Evolutionary conservation across 2,888 invertebrate genomes (phyloP).

Genomic region (Acanthosepion lycidas): DNA sequence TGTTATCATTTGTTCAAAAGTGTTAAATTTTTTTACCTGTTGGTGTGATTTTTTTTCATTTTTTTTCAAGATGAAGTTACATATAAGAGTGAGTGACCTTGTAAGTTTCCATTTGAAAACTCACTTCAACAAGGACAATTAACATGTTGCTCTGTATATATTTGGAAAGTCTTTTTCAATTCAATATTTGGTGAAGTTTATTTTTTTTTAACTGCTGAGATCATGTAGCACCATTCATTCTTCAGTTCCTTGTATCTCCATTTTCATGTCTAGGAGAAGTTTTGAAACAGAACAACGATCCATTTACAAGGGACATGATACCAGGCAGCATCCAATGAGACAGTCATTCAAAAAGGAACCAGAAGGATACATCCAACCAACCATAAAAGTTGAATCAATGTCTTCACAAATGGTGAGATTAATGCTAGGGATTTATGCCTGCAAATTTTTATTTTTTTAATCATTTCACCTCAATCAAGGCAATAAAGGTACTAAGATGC

Average conservation of each 20-base stretch:
- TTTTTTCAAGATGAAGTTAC: too few relatives aligned
- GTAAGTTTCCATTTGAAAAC: too few relatives aligned
- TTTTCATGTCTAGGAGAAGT: conserved; percentile 57
- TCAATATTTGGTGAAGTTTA: too few relatives aligned
- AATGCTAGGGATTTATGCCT: not conserved
- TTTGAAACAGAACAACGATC: conserved; percentile 71
- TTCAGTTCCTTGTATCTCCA: not conserved
- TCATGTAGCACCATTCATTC: not conserved
- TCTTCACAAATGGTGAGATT: conserved; percentile 67
- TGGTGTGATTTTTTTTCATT: too few relatives aligned
- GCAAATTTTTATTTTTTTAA: not conserved
- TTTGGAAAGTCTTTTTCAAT: too few relatives aligned
- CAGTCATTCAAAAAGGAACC: conserved; percentile 62
- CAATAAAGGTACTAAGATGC: too few relatives aligned
- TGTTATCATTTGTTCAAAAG: too few relatives aligned
- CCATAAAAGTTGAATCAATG: conserved; percentile 63
- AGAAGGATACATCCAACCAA: conserved; percentile 62
- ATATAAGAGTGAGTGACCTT: too few relatives aligned
- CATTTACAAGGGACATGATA: conserved; percentile 69
- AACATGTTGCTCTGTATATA: too few relatives aligned
- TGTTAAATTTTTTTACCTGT: too few relatives aligned
- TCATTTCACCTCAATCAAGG: not conserved
- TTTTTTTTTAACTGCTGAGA: too few relatives aligned
- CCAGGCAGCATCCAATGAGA: conserved; percentile 65
- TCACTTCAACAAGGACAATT: too few relatives aligned